Percentiles rank a stretch among this genome's conserved stretches.
phyloP scores from a whole-genome alignment of 1,140 invertebrate species.

The Drosophila eugracilis region DNA sequence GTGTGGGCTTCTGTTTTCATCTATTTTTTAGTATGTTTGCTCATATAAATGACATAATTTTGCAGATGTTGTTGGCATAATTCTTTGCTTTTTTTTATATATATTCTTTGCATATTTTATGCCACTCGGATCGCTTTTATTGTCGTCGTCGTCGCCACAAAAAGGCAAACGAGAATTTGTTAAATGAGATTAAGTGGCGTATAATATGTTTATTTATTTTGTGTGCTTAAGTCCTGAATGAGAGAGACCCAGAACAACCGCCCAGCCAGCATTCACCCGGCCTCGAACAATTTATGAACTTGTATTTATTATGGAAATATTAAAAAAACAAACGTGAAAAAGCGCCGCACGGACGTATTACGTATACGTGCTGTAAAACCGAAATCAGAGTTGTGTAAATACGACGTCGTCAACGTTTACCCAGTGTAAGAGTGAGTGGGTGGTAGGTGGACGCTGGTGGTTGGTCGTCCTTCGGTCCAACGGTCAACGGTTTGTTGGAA shows the following conservation, averaged over 20 bases:
- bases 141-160: conserved; percentile 53
- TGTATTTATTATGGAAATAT: conserved; percentile 67
- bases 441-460: no score
- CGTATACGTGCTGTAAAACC: conserved; percentile 61
- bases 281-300: conserved; percentile 57
- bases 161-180: conserved; percentile 75
- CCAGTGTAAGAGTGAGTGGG: conserved; percentile 10
- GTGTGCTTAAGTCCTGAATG: conserved; percentile 57
- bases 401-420: conserved; percentile 31
- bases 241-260: neutral
- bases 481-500: conserved; percentile 25
- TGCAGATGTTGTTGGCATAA: conserved; percentile 69
- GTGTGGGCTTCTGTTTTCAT: conserved; percentile 61
- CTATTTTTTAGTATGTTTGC: conserved; percentile 80
- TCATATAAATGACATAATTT: conserved; percentile 83
- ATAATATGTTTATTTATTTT: conserved; percentile 77
- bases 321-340: conserved; percentile 58
- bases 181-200: conserved; percentile 73
- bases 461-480: conserved; percentile 21
- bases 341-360: conserved; percentile 45
- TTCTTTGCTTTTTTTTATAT: conserved; percentile 49
- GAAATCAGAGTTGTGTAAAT: conserved; percentile 60
- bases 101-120: conserved; percentile 74
- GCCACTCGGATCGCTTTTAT: conserved; percentile 47
- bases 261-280: neutral